Evolutionary conservation across 2,797 vertebrate species (phyloP), one percentile per base, ranked within the genome.

Genomic region (Parauchenoglanis ngamensis): DNA sequence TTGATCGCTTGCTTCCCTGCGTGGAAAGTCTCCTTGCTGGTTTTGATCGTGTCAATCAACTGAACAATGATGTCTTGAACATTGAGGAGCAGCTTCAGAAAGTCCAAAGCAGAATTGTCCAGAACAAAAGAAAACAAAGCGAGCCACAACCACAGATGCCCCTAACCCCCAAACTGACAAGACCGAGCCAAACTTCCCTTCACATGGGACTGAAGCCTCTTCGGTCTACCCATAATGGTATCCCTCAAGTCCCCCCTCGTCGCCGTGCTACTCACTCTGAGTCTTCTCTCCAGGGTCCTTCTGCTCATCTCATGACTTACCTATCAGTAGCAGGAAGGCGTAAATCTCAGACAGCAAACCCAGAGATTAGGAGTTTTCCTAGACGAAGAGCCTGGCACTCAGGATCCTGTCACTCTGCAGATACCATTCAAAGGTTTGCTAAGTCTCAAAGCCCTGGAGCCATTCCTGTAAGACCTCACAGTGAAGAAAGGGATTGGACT

Each of bases 11-110:
- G 54, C 88, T 93, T 57, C 93, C 94, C 0, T 87, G 91, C 7
- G 89, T 96, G 67, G 89, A 85, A 31, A 86, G 86, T n/a, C 89
- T 96, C 31, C 85, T 97, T 10, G 90, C 92, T 70, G 83, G 84
- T 35, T 95, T 97, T 17, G 95, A 97, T 87, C 93, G 92, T 1
- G 92, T 97, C 89, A 95, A 93, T 91, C 93, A 92, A 86, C 54
- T 95, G 40, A 94, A 89, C 0, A 92, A 95, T 46, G 95, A 96
- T 2, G 84, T 96, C 28, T 89, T 94, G 77, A 63, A 87, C 19
- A 91, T 96, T 81, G 96, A 97, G 87, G 78, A 91, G 25, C 90
- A 92, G 86, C 90, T 96, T 21, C 92, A 94, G 12, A 90, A 94
- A 35, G 92, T 89, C 70, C 92, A 94, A 77, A 79, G 46, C 25